Evolutionary conservation across 92 coral and sea anemone genomes (phyloP), one percentile per base, ranked within the genome.

Genomic region (Phenganax marumi): DNA sequence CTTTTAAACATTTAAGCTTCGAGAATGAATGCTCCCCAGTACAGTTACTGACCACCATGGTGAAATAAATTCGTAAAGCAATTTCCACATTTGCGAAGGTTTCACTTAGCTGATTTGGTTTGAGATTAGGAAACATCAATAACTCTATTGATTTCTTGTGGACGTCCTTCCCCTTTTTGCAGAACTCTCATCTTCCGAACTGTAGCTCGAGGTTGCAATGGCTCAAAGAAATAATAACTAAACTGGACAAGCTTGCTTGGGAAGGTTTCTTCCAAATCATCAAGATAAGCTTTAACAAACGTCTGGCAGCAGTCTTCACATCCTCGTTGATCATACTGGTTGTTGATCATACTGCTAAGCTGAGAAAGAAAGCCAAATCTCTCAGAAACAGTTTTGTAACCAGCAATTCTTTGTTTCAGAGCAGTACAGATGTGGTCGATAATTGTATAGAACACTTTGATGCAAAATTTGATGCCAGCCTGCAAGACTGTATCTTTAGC

Each of bases 401-500:
- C 79, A 73, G 14, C 60, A 19, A 73, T 73, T 50, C 79, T 73
- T 47, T 73, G 58, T 4, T 47, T 73, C 11, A 73, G 61, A 10
- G 79, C 79, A 8, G 60, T 58, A 48, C 60, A 50, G 21, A 73
- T 8, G 2, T 73, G 79, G 33, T 73, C 79, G 60, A 73, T 47
- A 33, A 70, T 70, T 23, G 75, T 48, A 73, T 12, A 17, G 17
- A 73, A 73, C 61, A 21, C 60, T 73, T 73, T 10, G 10, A 50
- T 60, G 16, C 50, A 50, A 24, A 70, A 24, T 70, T 70, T 73
- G 26, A 21, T 60, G 22, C 79, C 13, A 51, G 24, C 18, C 58
- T 50, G 61, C 39, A 73, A 73, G 53, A 73, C 79, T 73, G 79
- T 48, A 73, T 50, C 61, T 70, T 73, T 58, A 48, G 79, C 60